phyloP scores from a whole-genome alignment of 2,888 invertebrate species.

The Hydriomena furcata region DNA sequence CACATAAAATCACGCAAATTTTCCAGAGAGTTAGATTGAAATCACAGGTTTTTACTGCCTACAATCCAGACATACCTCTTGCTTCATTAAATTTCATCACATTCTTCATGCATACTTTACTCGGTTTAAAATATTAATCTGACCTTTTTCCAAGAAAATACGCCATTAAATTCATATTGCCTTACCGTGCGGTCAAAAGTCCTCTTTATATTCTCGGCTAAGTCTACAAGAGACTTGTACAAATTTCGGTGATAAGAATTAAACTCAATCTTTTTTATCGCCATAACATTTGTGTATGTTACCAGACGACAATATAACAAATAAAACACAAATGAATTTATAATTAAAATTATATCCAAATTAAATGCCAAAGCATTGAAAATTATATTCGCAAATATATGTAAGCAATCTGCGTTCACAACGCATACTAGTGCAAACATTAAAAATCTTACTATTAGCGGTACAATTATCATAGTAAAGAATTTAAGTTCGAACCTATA shows the following conservation, averaged over 20 bases:
- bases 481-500: conserved; percentile 1
- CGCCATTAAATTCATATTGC: too few relatives aligned
- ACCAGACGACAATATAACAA: conserved; percentile 2
- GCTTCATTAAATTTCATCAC: too few relatives aligned
- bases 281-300: not conserved
- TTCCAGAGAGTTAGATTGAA: too few relatives aligned
- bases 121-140: too few relatives aligned
- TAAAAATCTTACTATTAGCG: not conserved
- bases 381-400: not conserved
- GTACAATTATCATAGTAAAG: not conserved
- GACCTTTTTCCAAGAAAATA: too few relatives aligned
- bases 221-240: conserved; percentile 5
- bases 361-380: not conserved
- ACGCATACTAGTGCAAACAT: too few relatives aligned
- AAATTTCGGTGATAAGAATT: not conserved
- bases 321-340: conserved; percentile 1
- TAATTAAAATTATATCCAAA: not conserved
- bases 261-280: not conserved
- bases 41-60: too few relatives aligned
- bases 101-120: too few relatives aligned
- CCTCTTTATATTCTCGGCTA: conserved; percentile 1
- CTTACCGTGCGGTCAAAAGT: conserved; percentile 3
- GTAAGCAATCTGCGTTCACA: not conserved
- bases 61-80: too few relatives aligned
- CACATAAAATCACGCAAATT: too few relatives aligned